Conservation (phyloP, 2,888 invertebrate genomes). For the Pachydiplax longipennis region DNA sequence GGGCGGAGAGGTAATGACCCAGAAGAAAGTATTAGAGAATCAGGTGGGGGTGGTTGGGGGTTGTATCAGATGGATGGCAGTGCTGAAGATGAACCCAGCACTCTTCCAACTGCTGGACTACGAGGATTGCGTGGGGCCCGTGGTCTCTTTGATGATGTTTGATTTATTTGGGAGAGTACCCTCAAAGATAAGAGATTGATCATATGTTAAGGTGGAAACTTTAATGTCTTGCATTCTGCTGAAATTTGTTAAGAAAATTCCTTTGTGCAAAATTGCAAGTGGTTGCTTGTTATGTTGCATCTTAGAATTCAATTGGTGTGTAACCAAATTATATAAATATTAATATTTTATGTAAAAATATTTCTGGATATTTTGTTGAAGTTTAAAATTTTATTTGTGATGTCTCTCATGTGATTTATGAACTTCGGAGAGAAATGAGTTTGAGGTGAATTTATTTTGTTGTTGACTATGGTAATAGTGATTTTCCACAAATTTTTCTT, state of each 20-base stretch:
- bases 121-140: conserved; percentile 5
- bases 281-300: not conserved
- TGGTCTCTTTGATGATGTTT: conserved; percentile 31
- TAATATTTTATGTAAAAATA: too few species aligned
- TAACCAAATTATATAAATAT: too few species aligned
- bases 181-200: not conserved
- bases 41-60: conserved; percentile 18
- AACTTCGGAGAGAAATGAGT: too few species aligned
- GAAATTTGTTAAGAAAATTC: not conserved
- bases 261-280: not conserved
- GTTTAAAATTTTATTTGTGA: too few species aligned
- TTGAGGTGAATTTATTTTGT: too few species aligned
- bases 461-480: too few species aligned
- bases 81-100: not conserved
- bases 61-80: conserved; percentile 7
- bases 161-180: not conserved
- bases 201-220: not conserved
- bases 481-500: too few species aligned
- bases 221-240: not conserved
- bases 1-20: not conserved
- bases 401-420: too few species aligned
- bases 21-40: not conserved
- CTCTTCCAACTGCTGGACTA: not conserved
- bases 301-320: not conserved
- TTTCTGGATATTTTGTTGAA: too few species aligned